Evolutionary conservation across 2,888 invertebrate species (phyloP), one percentile per base, ranked within the genome.

Genomic region (Aspidiotus destructor): DNA sequence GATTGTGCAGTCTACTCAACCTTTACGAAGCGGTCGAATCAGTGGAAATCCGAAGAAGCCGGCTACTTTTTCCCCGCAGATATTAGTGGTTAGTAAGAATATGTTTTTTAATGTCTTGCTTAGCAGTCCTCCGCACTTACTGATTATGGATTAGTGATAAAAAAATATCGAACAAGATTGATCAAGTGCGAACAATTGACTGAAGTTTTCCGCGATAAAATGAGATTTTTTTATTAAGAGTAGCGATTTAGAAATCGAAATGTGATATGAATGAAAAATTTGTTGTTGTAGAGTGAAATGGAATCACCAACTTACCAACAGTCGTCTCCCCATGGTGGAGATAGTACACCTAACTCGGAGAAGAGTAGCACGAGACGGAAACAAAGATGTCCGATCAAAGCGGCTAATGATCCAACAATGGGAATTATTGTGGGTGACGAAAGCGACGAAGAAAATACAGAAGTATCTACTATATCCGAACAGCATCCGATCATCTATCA

Each of bases 351-450:
- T 48, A 67, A 57, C 41, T 67, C 67, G 17, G 67, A 67, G 52
- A 67, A 69, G 44, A 44, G 55, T 42, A 69, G 69, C 28, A 69
- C 69, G 11, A 54, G 69, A 44, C 41, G 69, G n/a, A 69, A 69
- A 44, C 69, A 69, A 10, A 62, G 54, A n/a, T 69, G 69, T 42
- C 69, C 69, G 10, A 69, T 62, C 8, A 69, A 62, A 55, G 61
- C 68, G 48, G 62, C 62, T 13, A 62, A 54, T 41, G 69, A 67
- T n/a, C 52, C 16, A 7, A 28, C 28, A 28, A 16, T 17, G 2
- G 55, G 53, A 8, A 41, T 41, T 8, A 13, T 7, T 17, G 16
- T 40, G 15, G 69, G 40, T 11, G 62, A 69, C 40, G 69, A 69
- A 62, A 69, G 40, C 16, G 62, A 62, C 62, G 52, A 62, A n/a